phyloP scores from a whole-genome alignment of 2,888 invertebrate species.

The Himalopsyche kuldschensis region DNA sequence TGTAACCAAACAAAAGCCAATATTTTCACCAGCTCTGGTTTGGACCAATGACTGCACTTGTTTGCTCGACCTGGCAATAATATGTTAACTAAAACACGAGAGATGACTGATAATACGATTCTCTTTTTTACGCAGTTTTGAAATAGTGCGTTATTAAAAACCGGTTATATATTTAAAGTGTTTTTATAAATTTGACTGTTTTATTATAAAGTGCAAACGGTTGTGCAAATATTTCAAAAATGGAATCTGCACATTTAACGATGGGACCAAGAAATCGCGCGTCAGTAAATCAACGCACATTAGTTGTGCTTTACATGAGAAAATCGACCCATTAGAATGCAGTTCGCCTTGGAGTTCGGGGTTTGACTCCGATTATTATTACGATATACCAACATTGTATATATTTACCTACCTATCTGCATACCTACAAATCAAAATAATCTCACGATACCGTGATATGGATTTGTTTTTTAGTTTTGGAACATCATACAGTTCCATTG shows the following conservation, averaged over 20 bases:
- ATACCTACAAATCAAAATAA: neutral
- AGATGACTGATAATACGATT: neutral
- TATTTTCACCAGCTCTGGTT: neutral
- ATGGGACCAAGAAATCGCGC: too few species aligned
- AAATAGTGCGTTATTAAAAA: too few species aligned
- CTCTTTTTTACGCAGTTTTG: too few species aligned
- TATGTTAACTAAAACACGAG: neutral
- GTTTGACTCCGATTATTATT: slow-evolving; percentile 7
- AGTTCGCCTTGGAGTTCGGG: slow-evolving; percentile 24
- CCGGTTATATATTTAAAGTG: too few species aligned
- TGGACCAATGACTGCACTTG: neutral
- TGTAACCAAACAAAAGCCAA: neutral
- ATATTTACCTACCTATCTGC: neutral
- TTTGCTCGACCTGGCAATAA: neutral
- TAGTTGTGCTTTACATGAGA: neutral
- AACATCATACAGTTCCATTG: too few species aligned
- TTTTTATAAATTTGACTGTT: too few species aligned
- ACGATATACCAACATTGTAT: neutral
- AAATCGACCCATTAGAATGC: slow-evolving; percentile 17
- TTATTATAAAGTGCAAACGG: too few species aligned
- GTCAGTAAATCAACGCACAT: neutral
- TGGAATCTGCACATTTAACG: too few species aligned
- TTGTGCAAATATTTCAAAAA: too few species aligned
- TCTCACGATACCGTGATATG: neutral
- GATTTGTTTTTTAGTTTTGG: neutral